A percentile compares a stretch with the other conserved stretches of the same genome.
Conservation (phyloP, 2,888 invertebrate species). For the Rugalucina vietnamica region DNA sequence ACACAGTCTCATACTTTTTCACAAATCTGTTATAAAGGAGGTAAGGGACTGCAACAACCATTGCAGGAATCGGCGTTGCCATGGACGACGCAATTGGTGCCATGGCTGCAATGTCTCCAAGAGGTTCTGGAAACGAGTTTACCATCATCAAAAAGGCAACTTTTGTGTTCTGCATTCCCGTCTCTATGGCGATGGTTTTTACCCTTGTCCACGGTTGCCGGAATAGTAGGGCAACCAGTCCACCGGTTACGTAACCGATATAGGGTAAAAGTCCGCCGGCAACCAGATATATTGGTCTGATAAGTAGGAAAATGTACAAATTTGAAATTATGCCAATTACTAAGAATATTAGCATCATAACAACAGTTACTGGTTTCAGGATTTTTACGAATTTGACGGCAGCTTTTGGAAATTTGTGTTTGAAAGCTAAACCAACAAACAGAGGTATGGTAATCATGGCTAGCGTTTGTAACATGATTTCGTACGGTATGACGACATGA, state of each 20-base stretch:
- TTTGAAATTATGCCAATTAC: constrained; percentile 94
- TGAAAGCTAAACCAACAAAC: constrained; percentile 82
- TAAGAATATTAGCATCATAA: constrained; percentile 92
- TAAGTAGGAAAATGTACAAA: constrained; percentile 93
- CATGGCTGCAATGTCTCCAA: constrained; percentile 92
- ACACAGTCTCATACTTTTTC: constrained; percentile 51
- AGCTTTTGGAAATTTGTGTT: constrained; percentile 86
- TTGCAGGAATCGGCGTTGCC: constrained; percentile 95
- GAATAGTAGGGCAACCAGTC: constrained; percentile 69
- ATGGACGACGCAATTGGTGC: constrained; percentile 87
- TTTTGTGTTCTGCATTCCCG: constrained; percentile 95
- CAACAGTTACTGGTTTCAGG: constrained; percentile 92
- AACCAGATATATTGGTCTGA: constrained; percentile 85
- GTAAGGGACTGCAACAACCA: constrained; percentile 81
- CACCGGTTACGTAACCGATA: constrained; percentile 78
- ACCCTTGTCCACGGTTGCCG: constrained; percentile 81
- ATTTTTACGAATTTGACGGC: constrained; percentile 87
- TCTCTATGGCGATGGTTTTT: constrained; percentile 93
- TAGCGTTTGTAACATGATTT: constrained; percentile 90
- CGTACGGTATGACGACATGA: constrained; percentile 91
- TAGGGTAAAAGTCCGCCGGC: constrained; percentile 80
- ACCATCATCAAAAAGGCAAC: constrained; percentile 94
- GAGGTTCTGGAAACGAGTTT: constrained; percentile 92
- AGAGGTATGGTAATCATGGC: constrained; percentile 91
- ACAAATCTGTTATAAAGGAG: constrained; percentile 64